Evolutionary conservation across 1,140 invertebrate genomes (phyloP).

Genomic region (Nasonia vitripennis): DNA sequence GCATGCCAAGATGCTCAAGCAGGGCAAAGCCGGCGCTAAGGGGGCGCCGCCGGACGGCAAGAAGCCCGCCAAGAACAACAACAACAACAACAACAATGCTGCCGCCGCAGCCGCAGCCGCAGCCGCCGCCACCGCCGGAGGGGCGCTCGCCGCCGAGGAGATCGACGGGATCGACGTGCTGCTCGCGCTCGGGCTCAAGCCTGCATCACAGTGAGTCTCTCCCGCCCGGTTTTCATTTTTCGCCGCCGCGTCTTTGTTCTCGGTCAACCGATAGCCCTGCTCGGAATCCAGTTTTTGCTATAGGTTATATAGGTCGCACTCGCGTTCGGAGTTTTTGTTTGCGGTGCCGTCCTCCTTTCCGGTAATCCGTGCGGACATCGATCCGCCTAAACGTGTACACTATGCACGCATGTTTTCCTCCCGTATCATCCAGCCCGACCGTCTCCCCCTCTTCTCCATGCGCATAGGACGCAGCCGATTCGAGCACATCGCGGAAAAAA

Average conservation of each 20-base stretch:
- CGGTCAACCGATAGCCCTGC: not conserved
- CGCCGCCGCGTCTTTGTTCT: slow-evolving; percentile 9
- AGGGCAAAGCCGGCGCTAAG: slow-evolving; percentile 51
- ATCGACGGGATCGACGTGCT: slow-evolving; percentile 66
- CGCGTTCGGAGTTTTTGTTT: too few species aligned
- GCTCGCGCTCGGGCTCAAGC: slow-evolving; percentile 70
- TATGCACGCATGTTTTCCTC: too few species aligned
- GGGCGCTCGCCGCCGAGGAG: slow-evolving; percentile 54
- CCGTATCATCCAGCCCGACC: too few species aligned
- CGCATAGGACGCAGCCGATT: too few species aligned
- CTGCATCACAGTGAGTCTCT: slow-evolving; percentile 67
- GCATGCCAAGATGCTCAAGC: slow-evolving; percentile 63
- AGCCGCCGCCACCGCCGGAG: slow-evolving; percentile 48
- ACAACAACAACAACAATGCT: slow-evolving; percentile 42
- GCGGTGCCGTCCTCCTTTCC: too few species aligned
- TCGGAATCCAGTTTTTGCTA: not conserved
- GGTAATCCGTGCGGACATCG: too few species aligned
- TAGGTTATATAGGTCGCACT: too few species aligned
- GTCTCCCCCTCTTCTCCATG: too few species aligned
- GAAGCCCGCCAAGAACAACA: slow-evolving; percentile 33
- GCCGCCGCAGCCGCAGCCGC: too few species aligned
- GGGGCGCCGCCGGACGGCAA: slow-evolving; percentile 18
- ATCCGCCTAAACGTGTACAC: too few species aligned
- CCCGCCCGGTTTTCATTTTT: slow-evolving; percentile 22
- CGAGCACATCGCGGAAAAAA: not conserved